phyloP scores from a whole-genome alignment of 1,140 invertebrate species.

The Colletes gigas region DNA sequence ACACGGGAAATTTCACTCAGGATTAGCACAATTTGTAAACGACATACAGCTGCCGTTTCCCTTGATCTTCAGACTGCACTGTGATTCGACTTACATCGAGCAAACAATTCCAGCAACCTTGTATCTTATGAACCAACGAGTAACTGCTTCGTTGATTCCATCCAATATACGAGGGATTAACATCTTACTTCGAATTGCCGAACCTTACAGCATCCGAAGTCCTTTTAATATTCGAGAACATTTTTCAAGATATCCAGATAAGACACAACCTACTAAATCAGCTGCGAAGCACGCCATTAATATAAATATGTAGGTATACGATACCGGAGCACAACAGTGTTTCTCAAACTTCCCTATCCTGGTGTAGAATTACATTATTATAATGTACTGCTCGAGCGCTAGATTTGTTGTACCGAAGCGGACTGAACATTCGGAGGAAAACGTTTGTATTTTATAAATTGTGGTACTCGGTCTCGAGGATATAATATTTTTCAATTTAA shows the following conservation, averaged over 20 bases:
- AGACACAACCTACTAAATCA: conserved; percentile 52
- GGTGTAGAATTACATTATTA: too few relatives aligned
- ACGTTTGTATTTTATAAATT: too few relatives aligned
- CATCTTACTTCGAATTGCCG: not conserved
- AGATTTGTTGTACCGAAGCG: too few relatives aligned
- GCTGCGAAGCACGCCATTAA: conserved; percentile 27
- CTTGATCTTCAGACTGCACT: too few relatives aligned
- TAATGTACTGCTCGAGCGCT: too few relatives aligned
- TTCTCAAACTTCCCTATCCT: not conserved
- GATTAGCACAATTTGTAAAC: conserved; percentile 26
- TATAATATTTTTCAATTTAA: too few relatives aligned
- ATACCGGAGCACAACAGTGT: not conserved
- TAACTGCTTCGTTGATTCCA: conserved; percentile 33
- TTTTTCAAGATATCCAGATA: conserved; percentile 59
- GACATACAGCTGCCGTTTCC: not conserved
- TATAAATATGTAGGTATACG: not conserved
- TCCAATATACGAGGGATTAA: conserved; percentile 13
- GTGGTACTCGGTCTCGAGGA: too few relatives aligned
- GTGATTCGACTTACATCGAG: conserved; percentile 37
- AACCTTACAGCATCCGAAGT: conserved; percentile 7
- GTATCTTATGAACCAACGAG: conserved; percentile 21
- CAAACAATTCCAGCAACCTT: conserved; percentile 30
- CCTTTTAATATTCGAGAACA: conserved; percentile 37
- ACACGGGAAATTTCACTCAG: conserved; percentile 18
- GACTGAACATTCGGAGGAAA: too few relatives aligned